Evolutionary conservation across 2,888 invertebrate genomes (phyloP).

Genomic region (Iselma pallidipennis): DNA sequence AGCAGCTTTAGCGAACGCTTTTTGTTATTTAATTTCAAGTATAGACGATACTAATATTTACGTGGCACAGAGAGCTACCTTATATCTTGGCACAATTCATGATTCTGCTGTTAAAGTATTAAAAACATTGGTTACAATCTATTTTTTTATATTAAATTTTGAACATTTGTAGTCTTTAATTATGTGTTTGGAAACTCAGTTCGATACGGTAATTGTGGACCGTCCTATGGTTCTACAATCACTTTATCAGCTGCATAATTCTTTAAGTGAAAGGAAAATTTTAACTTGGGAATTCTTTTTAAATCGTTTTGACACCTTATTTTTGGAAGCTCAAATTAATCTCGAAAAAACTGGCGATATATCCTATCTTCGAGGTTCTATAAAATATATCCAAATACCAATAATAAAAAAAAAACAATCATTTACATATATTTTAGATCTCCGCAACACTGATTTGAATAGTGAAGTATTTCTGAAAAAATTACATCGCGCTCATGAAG

Average conservation of each 20-base stretch:
- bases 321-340: slow-evolving; percentile 94
- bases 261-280: slow-evolving; percentile 86
- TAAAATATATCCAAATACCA: no score
- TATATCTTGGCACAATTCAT: slow-evolving; percentile 92
- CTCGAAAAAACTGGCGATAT: slow-evolving; percentile 85
- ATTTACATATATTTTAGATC: slow-evolving; percentile 62
- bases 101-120: slow-evolving; percentile 80
- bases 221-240: slow-evolving; percentile 96
- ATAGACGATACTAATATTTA: slow-evolving; percentile 95
- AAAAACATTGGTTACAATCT: slow-evolving; percentile 15
- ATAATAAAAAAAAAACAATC: not conserved
- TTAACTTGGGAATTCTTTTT: slow-evolving; percentile 98
- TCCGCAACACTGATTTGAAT: slow-evolving; percentile 85
- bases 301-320: slow-evolving; percentile 92
- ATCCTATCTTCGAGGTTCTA: slow-evolving; percentile 74
- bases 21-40: slow-evolving; percentile 94
- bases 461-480: slow-evolving; percentile 86
- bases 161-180: slow-evolving; percentile 70
- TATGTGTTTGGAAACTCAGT: slow-evolving; percentile 96
- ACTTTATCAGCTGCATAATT: slow-evolving; percentile 91
- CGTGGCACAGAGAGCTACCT: slow-evolving; percentile 90
- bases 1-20: slow-evolving; percentile 93
- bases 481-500: slow-evolving; percentile 86
- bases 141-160: slow-evolving; percentile 5
- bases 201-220: slow-evolving; percentile 96